These are phyloP conservation scores for Ochropacha duplaris DNA, from an alignment of 2,888 invertebrate species.

Conservation along the genomic window DNA sequence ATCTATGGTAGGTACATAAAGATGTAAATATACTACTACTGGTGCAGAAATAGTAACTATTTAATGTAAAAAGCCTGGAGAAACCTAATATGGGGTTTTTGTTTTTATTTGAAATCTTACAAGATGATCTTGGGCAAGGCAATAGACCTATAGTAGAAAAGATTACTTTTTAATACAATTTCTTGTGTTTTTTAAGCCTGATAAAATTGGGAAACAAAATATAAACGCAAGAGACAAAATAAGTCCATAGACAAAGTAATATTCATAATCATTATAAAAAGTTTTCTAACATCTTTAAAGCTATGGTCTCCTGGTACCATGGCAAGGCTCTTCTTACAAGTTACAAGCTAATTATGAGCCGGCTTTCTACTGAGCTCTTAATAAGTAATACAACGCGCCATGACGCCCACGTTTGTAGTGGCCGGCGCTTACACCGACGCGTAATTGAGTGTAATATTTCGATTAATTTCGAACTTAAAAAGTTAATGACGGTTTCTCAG, in stretches of 20 bases:
- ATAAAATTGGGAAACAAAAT: too few relatives aligned
- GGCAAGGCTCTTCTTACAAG: constrained; percentile 43
- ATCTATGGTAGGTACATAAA: too few relatives aligned
- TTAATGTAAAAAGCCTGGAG: too few relatives aligned
- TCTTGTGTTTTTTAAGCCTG: too few relatives aligned
- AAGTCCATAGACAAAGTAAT: background rate
- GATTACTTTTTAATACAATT: too few relatives aligned
- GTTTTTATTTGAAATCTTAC: too few relatives aligned
- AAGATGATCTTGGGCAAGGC: too few relatives aligned
- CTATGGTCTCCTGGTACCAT: constrained; percentile 16
- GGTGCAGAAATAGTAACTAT: too few relatives aligned
- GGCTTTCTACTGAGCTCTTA: constrained; percentile 49
- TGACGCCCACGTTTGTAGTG: constrained; percentile 35
- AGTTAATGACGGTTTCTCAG: constrained; percentile 12
- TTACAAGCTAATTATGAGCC: constrained; percentile 56
- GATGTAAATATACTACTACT: too few relatives aligned
- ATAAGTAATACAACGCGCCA: constrained; percentile 53
- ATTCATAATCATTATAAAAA: background rate
- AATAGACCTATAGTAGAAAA: too few relatives aligned
- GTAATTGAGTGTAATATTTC: background rate
- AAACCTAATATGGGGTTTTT: too few relatives aligned
- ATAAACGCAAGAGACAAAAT: background rate
- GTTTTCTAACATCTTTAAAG: constrained; percentile 1
- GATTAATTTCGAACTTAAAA: background rate
- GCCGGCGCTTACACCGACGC: constrained; percentile 36